Evolutionary conservation across 2,797 vertebrate species (phyloP).

Genomic region (Dendrocincla fuliginosa): DNA sequence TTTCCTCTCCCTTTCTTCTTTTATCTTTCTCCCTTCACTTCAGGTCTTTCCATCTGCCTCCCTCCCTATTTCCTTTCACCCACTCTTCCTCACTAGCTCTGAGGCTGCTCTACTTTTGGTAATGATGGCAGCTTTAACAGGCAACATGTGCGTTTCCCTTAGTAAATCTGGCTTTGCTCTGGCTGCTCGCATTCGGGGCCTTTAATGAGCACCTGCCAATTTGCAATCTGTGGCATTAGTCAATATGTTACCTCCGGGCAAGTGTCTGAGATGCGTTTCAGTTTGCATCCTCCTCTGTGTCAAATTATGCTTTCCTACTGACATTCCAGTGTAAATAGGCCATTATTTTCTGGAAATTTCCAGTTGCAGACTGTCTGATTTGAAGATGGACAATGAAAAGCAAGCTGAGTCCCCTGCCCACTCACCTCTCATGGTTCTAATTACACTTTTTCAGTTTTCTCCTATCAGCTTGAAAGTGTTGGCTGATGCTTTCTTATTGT

Average conservation of each 20-base stretch:
- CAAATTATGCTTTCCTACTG: background rate
- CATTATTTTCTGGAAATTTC: conserved; percentile 30
- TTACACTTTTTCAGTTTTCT: background rate
- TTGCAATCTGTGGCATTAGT: conserved; percentile 10
- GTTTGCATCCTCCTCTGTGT: conserved; percentile 4
- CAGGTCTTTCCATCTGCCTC: background rate
- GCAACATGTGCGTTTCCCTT: background rate
- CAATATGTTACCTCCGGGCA: background rate
- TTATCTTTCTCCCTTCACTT: background rate
- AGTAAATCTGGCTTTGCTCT: background rate
- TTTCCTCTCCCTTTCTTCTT: background rate
- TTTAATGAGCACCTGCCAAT: conserved; percentile 42
- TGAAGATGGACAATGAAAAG: background rate
- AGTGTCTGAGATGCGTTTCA: background rate
- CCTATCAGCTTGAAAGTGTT: background rate
- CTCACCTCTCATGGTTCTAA: background rate
- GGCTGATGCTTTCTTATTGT: background rate
- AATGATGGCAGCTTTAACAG: background rate
- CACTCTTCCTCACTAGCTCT: background rate
- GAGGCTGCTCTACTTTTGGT: background rate
- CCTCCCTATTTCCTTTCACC: background rate
- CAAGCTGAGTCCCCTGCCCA: background rate
- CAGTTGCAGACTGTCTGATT: background rate
- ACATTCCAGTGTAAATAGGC: background rate
- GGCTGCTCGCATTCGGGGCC: background rate